These are phyloP conservation scores for Anadara kagoshimensis DNA, from an alignment of 1,140 invertebrate species.

Conservation along the genomic window DNA sequence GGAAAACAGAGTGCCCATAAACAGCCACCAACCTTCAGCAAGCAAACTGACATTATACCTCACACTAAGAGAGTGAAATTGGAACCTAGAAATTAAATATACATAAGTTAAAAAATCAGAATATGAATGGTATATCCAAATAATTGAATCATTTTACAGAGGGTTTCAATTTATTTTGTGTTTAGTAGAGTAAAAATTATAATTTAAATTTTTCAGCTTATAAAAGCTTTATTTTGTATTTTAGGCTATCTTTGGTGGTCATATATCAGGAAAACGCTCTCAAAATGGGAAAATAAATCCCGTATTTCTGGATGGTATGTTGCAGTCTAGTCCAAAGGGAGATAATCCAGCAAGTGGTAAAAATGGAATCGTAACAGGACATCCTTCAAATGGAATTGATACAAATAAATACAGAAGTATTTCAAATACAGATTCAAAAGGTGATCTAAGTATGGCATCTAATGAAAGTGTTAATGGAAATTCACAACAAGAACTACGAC, in stretches of 20 bases:
- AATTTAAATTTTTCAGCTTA: no score
- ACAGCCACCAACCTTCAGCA: no score
- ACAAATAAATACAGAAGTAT: constrained; percentile 13
- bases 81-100: no score
- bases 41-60: no score
- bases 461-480: constrained; percentile 11
- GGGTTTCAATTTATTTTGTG: no score
- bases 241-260: constrained; percentile 40
- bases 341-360: not conserved
- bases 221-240: no score
- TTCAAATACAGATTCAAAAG: not conserved
- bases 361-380: constrained; percentile 6
- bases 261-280: constrained; percentile 16
- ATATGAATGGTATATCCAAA: no score
- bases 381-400: constrained; percentile 1
- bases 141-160: no score
- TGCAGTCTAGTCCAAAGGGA: not conserved
- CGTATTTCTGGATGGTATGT: constrained; percentile 19
- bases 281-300: constrained; percentile 33
- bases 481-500: constrained; percentile 13
- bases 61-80: no score
- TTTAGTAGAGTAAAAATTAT: no score
- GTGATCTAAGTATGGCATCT: not conserved
- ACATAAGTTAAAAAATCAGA: no score
- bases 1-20: no score